Percentiles rank a stretch among this genome's conserved stretches.
phyloP scores from a whole-genome alignment of 2,797 vertebrate species.

The Pseudotriccus pelzelni region DNA sequence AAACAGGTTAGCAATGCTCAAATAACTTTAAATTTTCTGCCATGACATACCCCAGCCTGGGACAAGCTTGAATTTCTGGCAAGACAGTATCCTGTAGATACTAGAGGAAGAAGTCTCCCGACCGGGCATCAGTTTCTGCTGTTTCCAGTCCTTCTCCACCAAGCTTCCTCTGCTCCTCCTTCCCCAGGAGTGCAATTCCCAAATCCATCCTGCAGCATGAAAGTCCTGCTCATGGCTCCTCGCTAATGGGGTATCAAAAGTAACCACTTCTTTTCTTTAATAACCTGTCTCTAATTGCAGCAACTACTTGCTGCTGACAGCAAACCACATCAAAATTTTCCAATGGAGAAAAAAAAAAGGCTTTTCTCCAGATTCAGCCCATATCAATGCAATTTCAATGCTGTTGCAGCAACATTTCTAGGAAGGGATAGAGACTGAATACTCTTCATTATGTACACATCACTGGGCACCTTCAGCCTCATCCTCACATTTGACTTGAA shows the following conservation, averaged over 20 bases:
- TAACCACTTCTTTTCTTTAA: neutral
- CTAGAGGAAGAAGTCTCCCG: neutral
- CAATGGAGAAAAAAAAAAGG: neutral
- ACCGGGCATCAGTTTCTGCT: neutral
- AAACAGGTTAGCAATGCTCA: constrained; percentile 78
- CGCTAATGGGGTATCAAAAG: neutral
- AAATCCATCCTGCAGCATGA: neutral
- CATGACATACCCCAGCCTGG: constrained; percentile 22
- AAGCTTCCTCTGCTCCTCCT: neutral
- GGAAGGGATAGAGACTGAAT: neutral
- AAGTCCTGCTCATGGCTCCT: neutral
- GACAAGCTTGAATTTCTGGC: constrained; percentile 36
- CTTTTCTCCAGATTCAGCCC: neutral
- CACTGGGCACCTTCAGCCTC: neutral
- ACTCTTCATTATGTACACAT: neutral
- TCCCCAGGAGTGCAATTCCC: neutral
- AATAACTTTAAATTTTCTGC: constrained; percentile 52
- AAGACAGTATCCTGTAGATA: neutral
- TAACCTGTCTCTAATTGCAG: neutral
- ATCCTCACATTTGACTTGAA: neutral
- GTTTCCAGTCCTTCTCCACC: neutral
- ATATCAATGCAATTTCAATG: rapidly evolving
- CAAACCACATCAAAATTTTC: neutral
- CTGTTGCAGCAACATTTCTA: neutral
- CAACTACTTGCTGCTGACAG: neutral